Evolutionary conservation across 35 echinoderm and acorn worm species (phyloP).

Genomic region (Holothuria glaberrima): DNA sequence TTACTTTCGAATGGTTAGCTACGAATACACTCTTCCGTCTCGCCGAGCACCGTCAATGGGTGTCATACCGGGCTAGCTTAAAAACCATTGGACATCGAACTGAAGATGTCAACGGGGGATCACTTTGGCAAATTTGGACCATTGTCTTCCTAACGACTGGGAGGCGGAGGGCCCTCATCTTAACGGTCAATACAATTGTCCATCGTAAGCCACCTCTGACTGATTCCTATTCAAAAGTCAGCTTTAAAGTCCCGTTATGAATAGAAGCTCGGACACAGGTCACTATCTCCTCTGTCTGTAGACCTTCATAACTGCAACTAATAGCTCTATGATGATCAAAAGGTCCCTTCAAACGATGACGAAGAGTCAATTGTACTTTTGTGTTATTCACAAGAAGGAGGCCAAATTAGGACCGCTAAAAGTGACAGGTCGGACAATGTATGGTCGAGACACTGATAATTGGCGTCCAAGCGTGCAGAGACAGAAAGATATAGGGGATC

Average conservation of each 20-base stretch:
- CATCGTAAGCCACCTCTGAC: conserved; percentile 12
- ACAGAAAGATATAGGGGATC: not conserved
- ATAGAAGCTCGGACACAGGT: conserved; percentile 3
- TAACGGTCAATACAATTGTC: not conserved
- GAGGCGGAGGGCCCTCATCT: conserved; percentile 34
- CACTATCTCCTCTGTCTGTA: not conserved
- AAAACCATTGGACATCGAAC: conserved; percentile 40
- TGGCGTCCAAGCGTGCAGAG: conserved; percentile 35
- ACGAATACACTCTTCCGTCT: conserved; percentile 11
- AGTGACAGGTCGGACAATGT: conserved; percentile 42
- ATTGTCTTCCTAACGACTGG: conserved; percentile 37
- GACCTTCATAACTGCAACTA: not conserved
- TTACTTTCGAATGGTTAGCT: not conserved
- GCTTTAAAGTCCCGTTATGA: not conserved
- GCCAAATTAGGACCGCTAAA: conserved; percentile 45
- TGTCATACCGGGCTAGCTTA: conserved; percentile 6
- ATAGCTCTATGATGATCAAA: conserved; percentile 11
- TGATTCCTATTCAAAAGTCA: not conserved
- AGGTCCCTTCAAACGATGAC: not conserved
- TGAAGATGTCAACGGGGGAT: conserved; percentile 10
- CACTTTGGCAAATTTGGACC: conserved; percentile 26
- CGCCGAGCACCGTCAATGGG: not conserved
- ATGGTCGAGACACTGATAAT: conserved; percentile 14
- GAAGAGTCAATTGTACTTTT: conserved; percentile 30
- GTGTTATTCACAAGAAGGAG: conserved; percentile 8